Evolutionary conservation across 2,113 vertebrate genomes (phyloP).

Genomic region (Trinectes maculatus): DNA sequence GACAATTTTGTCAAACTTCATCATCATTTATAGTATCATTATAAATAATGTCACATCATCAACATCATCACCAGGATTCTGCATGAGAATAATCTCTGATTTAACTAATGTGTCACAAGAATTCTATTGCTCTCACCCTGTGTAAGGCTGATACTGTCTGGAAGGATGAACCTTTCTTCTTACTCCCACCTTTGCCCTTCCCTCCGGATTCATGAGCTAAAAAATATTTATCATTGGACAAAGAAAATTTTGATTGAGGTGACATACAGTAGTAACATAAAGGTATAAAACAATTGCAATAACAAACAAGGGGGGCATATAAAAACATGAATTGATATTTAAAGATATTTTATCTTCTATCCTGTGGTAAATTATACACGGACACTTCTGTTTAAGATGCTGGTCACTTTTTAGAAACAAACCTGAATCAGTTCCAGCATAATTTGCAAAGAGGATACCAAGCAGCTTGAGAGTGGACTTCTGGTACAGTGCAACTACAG

Average conservation of each 20-base stretch:
- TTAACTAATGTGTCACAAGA: no score
- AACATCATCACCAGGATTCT: no score
- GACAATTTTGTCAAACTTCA: not conserved
- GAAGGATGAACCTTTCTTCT: slow-evolving; percentile 80
- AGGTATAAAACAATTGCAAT: not conserved
- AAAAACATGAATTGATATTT: no score
- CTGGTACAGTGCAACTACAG: slow-evolving; percentile 88
- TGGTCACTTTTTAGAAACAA: not conserved
- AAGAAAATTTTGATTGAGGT: not conserved
- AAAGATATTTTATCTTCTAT: no score
- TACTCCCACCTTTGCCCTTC: slow-evolving; percentile 60
- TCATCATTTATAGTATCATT: no score
- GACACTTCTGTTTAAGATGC: slow-evolving; percentile 38
- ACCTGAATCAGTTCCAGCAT: slow-evolving; percentile 81
- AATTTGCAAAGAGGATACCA: slow-evolving; percentile 84
- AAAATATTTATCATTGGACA: not conserved
- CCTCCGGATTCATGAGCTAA: slow-evolving; percentile 16
- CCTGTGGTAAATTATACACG: not conserved
- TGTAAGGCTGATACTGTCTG: slow-evolving; percentile 91
- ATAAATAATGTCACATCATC: no score
- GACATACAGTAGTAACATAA: not conserved
- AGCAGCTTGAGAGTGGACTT: slow-evolving; percentile 88
- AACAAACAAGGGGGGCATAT: not conserved
- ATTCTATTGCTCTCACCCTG: slow-evolving; percentile 68
- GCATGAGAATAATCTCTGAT: no score